Conservation (phyloP, 2,113 vertebrate species). For the Camelus bactrianus region DNA sequence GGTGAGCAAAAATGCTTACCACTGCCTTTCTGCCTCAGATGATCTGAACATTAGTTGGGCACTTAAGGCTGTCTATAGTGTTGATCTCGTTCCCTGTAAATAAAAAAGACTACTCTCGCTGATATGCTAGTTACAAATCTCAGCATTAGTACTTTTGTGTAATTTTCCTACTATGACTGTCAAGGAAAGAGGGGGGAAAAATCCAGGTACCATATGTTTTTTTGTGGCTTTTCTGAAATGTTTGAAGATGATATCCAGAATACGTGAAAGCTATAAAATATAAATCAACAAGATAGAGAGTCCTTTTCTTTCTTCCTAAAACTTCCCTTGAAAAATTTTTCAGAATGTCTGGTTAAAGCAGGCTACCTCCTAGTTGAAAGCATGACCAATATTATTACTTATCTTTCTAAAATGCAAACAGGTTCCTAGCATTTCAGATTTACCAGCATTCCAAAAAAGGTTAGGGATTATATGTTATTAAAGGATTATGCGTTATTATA, state of each 20-base stretch:
- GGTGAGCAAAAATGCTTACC: not conserved
- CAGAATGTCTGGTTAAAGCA: not conserved
- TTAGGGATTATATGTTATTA: not conserved
- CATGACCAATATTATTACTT: not conserved
- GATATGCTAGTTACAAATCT: not conserved
- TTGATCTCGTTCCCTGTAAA: not conserved
- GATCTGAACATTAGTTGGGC: not conserved
- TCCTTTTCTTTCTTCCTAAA: not conserved
- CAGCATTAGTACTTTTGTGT: not conserved
- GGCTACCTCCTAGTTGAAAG: not conserved
- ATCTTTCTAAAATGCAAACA: conserved; percentile 13
- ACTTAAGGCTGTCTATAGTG: not conserved
- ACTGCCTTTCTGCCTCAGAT: not conserved
- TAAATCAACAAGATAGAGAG: conserved; percentile 6
- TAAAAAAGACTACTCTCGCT: not conserved
- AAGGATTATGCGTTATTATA: not conserved
- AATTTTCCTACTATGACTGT: not conserved
- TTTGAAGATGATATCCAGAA: not conserved
- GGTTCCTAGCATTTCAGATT: not conserved
- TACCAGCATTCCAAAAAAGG: not conserved
- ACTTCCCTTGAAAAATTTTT: not conserved
- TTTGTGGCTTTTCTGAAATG: not conserved
- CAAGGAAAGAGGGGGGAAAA: not conserved
- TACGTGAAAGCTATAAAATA: conserved; percentile 1
- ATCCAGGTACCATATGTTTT: not conserved